Conservation (phyloP, 2,888 invertebrate species). For the Dynastes maya region DNA sequence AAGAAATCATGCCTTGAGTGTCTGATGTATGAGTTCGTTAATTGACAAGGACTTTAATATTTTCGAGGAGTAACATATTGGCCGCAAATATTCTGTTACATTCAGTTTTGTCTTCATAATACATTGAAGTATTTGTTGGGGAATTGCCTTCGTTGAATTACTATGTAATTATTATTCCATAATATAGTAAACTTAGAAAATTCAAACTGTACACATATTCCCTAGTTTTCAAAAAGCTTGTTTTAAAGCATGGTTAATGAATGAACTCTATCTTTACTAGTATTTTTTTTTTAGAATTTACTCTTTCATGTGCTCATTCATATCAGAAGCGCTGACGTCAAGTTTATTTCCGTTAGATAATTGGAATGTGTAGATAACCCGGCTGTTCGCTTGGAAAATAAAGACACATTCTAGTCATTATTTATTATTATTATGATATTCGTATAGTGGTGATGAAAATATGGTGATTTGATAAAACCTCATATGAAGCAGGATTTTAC, state of each 20-base stretch:
- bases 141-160: no score
- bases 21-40: conserved; percentile 40
- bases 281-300: conserved; percentile 25
- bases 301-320: conserved; percentile 52
- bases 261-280: conserved; percentile 48
- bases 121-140: no score
- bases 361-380: conserved; percentile 51
- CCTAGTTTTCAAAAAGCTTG: no score
- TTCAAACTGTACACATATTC: no score
- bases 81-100: neutral
- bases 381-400: conserved; percentile 29
- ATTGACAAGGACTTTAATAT: conserved; percentile 37
- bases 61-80: neutral
- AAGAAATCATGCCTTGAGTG: neutral
- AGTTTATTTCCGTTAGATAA: conserved; percentile 55
- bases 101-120: no score
- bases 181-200: no score
- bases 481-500: no score
- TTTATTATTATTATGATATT: no score
- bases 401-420: no score
- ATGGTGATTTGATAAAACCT: no score
- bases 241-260: conserved; percentile 34
- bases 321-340: conserved; percentile 54
- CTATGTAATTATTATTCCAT: no score
- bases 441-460: no score